Evolutionary conservation across 2,888 invertebrate genomes (phyloP), one percentile per base, ranked within the genome.

Genomic region (Brenthis ino): DNA sequence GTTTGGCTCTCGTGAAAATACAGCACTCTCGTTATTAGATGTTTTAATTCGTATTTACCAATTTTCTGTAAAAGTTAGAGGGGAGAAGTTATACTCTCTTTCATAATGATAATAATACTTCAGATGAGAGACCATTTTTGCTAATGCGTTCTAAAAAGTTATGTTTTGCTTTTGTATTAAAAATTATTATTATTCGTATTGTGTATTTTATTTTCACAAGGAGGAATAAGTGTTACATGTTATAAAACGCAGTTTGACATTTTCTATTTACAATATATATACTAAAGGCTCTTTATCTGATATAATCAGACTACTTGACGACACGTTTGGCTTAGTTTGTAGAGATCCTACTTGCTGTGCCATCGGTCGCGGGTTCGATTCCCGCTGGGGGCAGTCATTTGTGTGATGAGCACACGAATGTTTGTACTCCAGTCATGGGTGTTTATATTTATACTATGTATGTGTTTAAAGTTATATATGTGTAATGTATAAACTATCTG

Each of bases 1-100:
- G 64, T 72, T 65, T 60, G 68, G 61, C 57, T 71, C 71, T 65
- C 64, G 43, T 53, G 47, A 53, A 63, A 65, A 50, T 54, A 54
- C 58, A 56, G 61, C 61, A 55, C 55, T 69, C 61, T 50, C 60
- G 53, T 69, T 69, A 68, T 68, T 68, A 68, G 67, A 48, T 63
- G 28, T 64, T 66, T 71, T 65, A 68, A 68, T 65, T 47, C 43
- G n/a, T 60, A 50, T 60, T 60, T 60, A 60, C 60, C 50, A 60
- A 60, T 60, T 60, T 50, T 60, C 60, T 60, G n/a, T 50, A 50
- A 28, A 8, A 50, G 28, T 60, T 28, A 28, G 28, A 50, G 48
- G 11, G 28, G 28, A 50, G n/a, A 60, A 60, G 33, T 60, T 60
- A 6, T 50, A 60, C 12, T 60, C 50, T 28, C 50, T 43, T 43